A percentile compares a stretch with the other conserved stretches of the same genome.
phyloP scores from a whole-genome alignment of 1,140 invertebrate genomes.

The Helicoverpa armigera region DNA sequence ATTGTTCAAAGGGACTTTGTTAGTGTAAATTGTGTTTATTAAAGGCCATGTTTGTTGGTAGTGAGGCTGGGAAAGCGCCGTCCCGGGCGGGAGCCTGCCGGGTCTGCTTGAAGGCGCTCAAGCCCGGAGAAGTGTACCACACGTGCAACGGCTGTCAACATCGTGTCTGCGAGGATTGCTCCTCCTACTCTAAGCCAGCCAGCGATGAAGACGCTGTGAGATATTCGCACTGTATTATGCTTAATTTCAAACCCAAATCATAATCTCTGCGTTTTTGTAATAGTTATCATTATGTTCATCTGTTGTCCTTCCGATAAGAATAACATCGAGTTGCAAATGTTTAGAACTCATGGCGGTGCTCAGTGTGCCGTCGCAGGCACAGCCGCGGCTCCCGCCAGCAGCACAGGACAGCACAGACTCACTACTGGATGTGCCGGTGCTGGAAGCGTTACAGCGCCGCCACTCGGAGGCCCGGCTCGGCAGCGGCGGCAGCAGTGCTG shows the following conservation, averaged over 20 bases:
- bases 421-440: slow-evolving; percentile 91
- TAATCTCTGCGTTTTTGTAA: too few relatives aligned
- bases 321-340: neutral
- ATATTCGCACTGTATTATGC: slow-evolving; percentile 37
- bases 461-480: slow-evolving; percentile 93
- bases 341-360: slow-evolving; percentile 92
- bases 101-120: slow-evolving; percentile 95
- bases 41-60: slow-evolving; percentile 52
- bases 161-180: slow-evolving; percentile 96
- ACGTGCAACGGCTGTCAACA: slow-evolving; percentile 95
- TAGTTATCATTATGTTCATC: too few relatives aligned
- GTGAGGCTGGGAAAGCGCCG: slow-evolving; percentile 90
- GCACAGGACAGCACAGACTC: slow-evolving; percentile 94
- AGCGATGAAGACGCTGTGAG: slow-evolving; percentile 93
- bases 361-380: slow-evolving; percentile 92
- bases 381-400: slow-evolving; percentile 89
- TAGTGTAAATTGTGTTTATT: too few relatives aligned
- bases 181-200: slow-evolving; percentile 94
- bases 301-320: too few relatives aligned
- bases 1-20: too few relatives aligned
- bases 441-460: slow-evolving; percentile 91
- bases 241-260: too few relatives aligned
- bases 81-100: slow-evolving; percentile 92
- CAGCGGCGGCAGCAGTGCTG: slow-evolving; percentile 84
- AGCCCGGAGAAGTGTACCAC: slow-evolving; percentile 93